These are phyloP conservation scores for Polydrusus tereticollis DNA, from an alignment of 2,888 invertebrate species.

Conservation along the genomic window DNA sequence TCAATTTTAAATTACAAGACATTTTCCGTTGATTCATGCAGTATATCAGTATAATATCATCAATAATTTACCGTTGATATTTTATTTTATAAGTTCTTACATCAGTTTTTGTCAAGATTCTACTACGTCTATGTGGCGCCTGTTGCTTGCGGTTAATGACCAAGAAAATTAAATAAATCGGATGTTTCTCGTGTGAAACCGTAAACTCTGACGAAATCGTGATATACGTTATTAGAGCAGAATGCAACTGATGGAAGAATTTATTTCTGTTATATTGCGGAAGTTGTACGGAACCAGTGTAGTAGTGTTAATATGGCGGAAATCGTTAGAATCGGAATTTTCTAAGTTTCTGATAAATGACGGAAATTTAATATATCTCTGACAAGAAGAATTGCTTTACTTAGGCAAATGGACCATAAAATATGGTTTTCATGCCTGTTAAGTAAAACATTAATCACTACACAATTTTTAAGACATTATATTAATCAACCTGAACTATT, in stretches of 20 bases:
- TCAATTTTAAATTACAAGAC: too few relatives aligned
- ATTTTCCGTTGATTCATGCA: too few relatives aligned
- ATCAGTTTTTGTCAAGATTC: too few relatives aligned
- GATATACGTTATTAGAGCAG: conserved; percentile 40
- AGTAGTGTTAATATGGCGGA: conserved; percentile 40
- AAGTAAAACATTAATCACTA: too few relatives aligned
- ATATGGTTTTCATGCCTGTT: too few relatives aligned
- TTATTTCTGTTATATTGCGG: conserved; percentile 30
- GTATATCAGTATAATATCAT: too few relatives aligned
- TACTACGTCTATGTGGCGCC: background rate
- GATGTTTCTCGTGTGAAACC: conserved; percentile 6
- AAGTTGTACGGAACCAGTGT: conserved; percentile 33
- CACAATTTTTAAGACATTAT: too few relatives aligned
- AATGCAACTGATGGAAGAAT: conserved; percentile 44
- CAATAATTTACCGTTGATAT: too few relatives aligned
- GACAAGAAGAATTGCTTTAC: conserved; percentile 8
- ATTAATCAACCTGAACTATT: too few relatives aligned
- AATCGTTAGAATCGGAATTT: conserved; percentile 42
- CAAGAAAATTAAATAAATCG: conserved; percentile 38
- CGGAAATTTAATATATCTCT: conserved; percentile 22
- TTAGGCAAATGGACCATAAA: background rate
- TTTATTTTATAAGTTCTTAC: too few relatives aligned
- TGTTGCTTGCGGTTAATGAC: conserved; percentile 4
- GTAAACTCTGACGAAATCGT: conserved; percentile 17
- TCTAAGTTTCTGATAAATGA: conserved; percentile 35